phyloP scores from a whole-genome alignment of 2,113 vertebrate genomes.

The Cyprinus carpio region DNA sequence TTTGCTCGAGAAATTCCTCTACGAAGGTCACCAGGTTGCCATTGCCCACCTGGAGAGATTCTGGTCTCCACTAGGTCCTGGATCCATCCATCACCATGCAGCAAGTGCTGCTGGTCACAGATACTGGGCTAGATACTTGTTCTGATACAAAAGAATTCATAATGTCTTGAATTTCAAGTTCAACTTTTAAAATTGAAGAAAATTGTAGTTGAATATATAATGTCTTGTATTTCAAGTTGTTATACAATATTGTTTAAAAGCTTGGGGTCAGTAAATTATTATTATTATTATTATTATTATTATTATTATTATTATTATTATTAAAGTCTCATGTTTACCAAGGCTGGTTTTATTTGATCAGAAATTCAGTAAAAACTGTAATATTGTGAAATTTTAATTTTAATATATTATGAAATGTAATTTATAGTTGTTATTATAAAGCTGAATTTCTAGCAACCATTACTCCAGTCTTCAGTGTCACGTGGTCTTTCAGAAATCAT shows the following conservation, averaged over 20 bases:
- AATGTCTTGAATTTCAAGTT: background rate
- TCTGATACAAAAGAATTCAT: background rate
- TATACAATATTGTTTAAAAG: background rate
- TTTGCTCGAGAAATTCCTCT: slow-evolving; percentile 62
- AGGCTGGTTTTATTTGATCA: background rate
- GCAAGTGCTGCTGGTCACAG: slow-evolving; percentile 24
- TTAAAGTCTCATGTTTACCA: background rate
- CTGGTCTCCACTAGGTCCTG: slow-evolving; percentile 33
- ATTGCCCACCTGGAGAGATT: slow-evolving; percentile 58
- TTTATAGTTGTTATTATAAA: background rate
- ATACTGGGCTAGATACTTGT: background rate
- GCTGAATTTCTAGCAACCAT: background rate
- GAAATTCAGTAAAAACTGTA: background rate
- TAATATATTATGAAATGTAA: background rate
- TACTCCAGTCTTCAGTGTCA: background rate
- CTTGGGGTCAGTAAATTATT: background rate
- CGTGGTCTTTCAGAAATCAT: background rate
- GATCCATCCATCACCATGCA: slow-evolving; percentile 43
- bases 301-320: background rate
- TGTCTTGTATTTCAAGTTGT: background rate
- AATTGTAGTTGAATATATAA: background rate
- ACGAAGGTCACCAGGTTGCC: slow-evolving; percentile 56
- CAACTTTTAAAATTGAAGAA: background rate
- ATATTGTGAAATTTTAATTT: background rate
- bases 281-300: fast-evolving